Evolutionary conservation across 2,888 invertebrate genomes (phyloP), one percentile per base, ranked within the genome.

Genomic region (Netelia melanura): DNA sequence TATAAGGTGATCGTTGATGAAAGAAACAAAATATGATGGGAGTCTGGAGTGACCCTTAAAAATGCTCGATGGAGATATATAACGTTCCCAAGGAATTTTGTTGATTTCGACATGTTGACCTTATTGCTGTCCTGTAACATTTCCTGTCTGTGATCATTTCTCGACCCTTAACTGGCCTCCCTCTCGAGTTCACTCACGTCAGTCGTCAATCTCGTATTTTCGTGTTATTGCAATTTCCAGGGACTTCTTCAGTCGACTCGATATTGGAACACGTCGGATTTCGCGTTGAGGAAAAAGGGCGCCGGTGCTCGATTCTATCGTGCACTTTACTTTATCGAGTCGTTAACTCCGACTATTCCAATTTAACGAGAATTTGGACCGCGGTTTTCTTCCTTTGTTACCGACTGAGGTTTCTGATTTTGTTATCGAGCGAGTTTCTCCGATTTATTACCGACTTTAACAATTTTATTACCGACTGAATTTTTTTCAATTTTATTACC

Each of bases 171-270:
- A 9, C 30, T 38, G 58, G 14, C 58, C 14, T 21, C 8, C 21
- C 21, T 8, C 56, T 17, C 17, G 56, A 56, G 56, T 56, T 56
- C 56, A 17, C 56, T 17, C 21, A 21, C 21, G 21, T 21, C 56
- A 17, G 14, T 70, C 68, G 68, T 70, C 52, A 54, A 70, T 54
- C 56, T 77, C 68, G 38, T 38, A 38, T 8, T 38, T 38, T 38
- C 38, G 6, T 38, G 38, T 38, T 38, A 38, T 6, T 78, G 78
- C 61, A 78, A 70, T 70, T 78, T 78, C 52, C 17, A 30, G 78
- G 68, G 52, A 70, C 78, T 78, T 67, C 78, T 68, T 43, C 61
- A 68, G 78, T 65, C 44, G 68, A 77, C 61, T 58, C 68, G 68
- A 77, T 77, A 76, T 76, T 52, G 76, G 54, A 38, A 65, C 65